Percentiles rank a stretch among this genome's conserved stretches.
Evolutionary conservation across 53 echinoderm and acorn worm genomes (phyloP).

Genomic region (Zoroaster sp.): DNA sequence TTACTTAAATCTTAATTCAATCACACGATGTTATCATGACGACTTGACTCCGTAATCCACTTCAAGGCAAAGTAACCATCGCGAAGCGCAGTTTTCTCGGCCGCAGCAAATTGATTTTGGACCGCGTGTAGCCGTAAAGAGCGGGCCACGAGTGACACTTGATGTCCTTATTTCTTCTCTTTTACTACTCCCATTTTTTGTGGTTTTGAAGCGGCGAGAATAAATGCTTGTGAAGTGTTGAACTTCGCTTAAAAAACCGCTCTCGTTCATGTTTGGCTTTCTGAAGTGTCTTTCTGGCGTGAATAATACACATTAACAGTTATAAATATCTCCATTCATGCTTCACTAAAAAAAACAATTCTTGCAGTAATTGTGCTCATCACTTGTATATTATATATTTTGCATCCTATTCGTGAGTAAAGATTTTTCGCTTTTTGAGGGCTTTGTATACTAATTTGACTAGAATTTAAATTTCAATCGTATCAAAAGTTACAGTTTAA

Average conservation of each 20-base stretch:
- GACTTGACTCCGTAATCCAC: constrained; percentile 8
- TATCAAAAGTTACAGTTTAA: too few species aligned
- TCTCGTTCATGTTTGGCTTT: constrained; percentile 47
- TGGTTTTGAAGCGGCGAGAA: neutral
- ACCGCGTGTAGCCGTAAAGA: neutral
- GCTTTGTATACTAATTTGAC: too few species aligned
- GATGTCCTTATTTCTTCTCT: neutral
- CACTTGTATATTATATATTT: neutral
- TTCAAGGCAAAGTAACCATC: neutral
- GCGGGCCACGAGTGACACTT: neutral
- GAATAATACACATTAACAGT: neutral
- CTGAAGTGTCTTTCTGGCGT: neutral
- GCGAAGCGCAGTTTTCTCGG: neutral
- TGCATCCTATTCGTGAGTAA: neutral
- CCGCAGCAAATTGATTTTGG: constrained; percentile 9
- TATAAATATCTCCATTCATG: neutral
- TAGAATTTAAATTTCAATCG: too few species aligned
- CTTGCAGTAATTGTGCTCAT: neutral
- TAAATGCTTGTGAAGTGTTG: neutral
- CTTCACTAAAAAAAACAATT: neutral
- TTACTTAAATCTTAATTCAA: too few species aligned
- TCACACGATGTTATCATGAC: neutral
- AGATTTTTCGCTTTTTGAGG: too few species aligned
- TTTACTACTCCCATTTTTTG: neutral
- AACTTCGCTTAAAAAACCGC: constrained; percentile 24